phyloP scores from a whole-genome alignment of 2,888 invertebrate genomes.

The Leucophenga montana region DNA sequence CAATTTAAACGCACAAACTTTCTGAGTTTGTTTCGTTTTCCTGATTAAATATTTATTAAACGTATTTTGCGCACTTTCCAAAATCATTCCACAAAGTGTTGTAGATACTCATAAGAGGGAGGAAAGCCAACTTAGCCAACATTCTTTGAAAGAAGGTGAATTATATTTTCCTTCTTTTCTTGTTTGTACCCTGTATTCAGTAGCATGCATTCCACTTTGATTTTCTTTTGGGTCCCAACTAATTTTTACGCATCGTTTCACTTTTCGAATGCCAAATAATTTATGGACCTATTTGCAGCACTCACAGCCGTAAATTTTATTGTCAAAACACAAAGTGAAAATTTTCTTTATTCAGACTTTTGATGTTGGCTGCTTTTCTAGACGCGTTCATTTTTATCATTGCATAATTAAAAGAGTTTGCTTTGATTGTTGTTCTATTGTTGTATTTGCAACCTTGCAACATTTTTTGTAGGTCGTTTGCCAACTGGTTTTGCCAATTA shows the following conservation, averaged over 20 bases:
- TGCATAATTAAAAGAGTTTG: slow-evolving; percentile 18
- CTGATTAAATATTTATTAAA: slow-evolving; percentile 3
- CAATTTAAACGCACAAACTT: neutral
- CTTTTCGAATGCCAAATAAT: neutral
- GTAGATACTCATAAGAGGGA: neutral
- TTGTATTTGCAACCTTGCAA: slow-evolving; percentile 17
- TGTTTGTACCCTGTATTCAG: neutral
- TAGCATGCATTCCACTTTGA: no score
- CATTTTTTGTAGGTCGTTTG: slow-evolving; percentile 36
- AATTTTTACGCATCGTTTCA: neutral
- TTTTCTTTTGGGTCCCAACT: neutral
- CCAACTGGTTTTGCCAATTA: slow-evolving; percentile 53
- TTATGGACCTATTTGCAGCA: neutral
- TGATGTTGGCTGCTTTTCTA: neutral
- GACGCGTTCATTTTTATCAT: neutral
- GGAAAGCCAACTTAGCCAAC: neutral
- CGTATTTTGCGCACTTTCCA: neutral
- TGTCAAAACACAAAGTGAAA: neutral
- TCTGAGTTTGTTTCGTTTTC: neutral
- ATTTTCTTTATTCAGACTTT: neutral
- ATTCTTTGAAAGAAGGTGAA: neutral
- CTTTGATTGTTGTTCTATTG: slow-evolving; percentile 14
- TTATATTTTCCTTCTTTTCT: neutral
- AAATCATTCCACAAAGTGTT: neutral
- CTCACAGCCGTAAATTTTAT: neutral